Evolutionary conservation across 2,888 invertebrate genomes (phyloP).

Genomic region (Adelognathus sp.): DNA sequence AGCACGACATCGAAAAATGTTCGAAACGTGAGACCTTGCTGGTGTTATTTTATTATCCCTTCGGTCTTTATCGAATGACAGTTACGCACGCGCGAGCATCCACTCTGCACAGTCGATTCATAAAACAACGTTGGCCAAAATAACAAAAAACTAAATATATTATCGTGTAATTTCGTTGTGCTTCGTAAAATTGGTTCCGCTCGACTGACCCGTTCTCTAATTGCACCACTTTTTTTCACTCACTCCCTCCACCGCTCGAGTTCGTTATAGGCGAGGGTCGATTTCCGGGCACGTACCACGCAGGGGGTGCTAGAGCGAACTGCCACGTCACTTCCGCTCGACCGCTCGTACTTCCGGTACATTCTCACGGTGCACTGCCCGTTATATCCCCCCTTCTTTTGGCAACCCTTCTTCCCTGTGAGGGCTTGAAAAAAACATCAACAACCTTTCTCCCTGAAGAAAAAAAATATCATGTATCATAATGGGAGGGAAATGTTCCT

Average conservation of each 20-base stretch:
- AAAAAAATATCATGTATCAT: too few species aligned
- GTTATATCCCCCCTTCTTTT: constrained; percentile 44
- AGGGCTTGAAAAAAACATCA: neutral
- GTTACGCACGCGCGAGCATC: constrained; percentile 12
- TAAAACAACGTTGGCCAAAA: constrained; percentile 22
- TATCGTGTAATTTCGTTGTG: constrained; percentile 68
- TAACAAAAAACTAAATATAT: constrained; percentile 48
- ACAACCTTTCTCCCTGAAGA: neutral
- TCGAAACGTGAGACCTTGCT: neutral
- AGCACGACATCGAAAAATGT: too few species aligned
- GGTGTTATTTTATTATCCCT: constrained; percentile 1
- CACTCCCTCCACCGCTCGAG: constrained; percentile 43
- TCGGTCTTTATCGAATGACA: constrained; percentile 11
- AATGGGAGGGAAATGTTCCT: too few species aligned
- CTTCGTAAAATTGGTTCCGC: constrained; percentile 70
- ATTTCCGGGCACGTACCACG: constrained; percentile 70
- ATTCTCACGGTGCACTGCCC: constrained; percentile 44
- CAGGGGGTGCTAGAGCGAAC: constrained; percentile 66
- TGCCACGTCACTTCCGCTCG: constrained; percentile 76
- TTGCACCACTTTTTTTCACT: constrained; percentile 39
- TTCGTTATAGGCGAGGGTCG: constrained; percentile 62
- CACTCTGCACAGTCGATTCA: neutral
- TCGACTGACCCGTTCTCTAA: constrained; percentile 54
- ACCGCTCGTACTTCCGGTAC: constrained; percentile 63
- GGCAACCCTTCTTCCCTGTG: constrained; percentile 1